Evolutionary conservation across 2,888 invertebrate species (phyloP), one percentile per base, ranked within the genome.

Genomic region (Plutella xylostella): DNA sequence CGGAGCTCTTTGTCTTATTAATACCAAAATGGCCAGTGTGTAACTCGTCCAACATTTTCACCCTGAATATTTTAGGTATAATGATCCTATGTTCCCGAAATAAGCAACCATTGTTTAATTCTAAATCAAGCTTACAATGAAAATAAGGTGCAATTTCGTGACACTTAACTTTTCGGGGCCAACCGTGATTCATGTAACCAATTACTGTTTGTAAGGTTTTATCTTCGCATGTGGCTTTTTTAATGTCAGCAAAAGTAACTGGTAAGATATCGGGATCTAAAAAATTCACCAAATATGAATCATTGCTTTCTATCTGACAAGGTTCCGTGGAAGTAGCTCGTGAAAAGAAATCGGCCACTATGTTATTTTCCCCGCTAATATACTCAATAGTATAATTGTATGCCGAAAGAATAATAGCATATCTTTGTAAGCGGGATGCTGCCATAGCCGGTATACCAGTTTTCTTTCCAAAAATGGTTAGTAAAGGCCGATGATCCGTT

Each of bases 121-220:
- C 19, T 6, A 47, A 11, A 18, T 46, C 46, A 11, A 14, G 20
- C 19, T 22, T 42, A 39, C 45, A 45, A 4, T 12, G 3, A 30
- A 28, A 48, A 43, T 48, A 45, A 3, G 45, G 45, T n/a, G 19
- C 3, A 14, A 48, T 38, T 12, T n/a, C 4, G 11, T 18, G 19
- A 18, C 45, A 45, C 11, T 14, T 30, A 25, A 42, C 31, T 42
- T 48, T 45, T 19, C 42, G 11, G 12, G 44, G 47, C 47, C 47
- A 47, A 9, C 44, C 47, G 2, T 31, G 22, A 17, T 20, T 25
- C 3, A 43, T 34, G 31, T 45, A 48, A n/a, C 39, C 45, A 2
- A 19, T 34, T 2, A 48, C 45, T 2, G 38, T 45, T n/a, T 14
- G 5, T 11, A 48, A 12, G 4, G 20, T 12, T n/a, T 11, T 19